Evolutionary conservation across 23 tunicate species (phyloP).

Genomic region (Styela clava): DNA sequence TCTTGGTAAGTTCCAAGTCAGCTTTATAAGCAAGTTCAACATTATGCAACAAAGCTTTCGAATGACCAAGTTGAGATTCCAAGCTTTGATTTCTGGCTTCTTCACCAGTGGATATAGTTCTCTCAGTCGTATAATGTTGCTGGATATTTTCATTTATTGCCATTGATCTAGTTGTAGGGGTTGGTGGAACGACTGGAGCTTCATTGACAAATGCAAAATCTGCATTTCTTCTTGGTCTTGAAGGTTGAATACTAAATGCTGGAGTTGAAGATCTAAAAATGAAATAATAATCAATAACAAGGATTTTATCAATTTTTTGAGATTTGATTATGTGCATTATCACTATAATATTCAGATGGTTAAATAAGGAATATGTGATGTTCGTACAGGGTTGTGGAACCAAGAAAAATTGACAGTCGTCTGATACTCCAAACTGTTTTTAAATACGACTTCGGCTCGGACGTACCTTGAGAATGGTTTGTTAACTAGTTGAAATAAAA

Average conservation of each 20-base stretch:
- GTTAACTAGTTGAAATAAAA: too few species aligned
- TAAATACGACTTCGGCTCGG: too few species aligned
- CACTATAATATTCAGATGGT: too few species aligned
- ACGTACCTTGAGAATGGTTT: too few species aligned
- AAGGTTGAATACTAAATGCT: background rate
- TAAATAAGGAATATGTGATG: too few species aligned
- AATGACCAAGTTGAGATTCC: conserved; percentile 37
- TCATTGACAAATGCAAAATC: background rate
- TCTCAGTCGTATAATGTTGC: background rate
- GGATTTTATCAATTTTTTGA: too few species aligned
- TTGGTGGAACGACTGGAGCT: background rate
- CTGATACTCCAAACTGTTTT: too few species aligned
- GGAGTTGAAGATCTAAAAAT: background rate
- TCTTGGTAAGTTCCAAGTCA: conserved; percentile 51
- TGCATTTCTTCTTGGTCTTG: background rate
- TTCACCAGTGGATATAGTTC: background rate
- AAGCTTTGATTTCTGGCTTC: conserved; percentile 18
- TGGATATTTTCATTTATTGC: background rate
- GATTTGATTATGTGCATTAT: too few species aligned
- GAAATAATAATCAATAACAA: too few species aligned
- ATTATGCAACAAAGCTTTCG: conserved; percentile 44
- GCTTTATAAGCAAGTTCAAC: conserved; percentile 49
- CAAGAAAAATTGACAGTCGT: too few species aligned
- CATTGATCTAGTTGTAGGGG: background rate
- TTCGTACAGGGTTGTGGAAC: too few species aligned